phyloP scores from a whole-genome alignment of 2,113 vertebrate genomes.

The Excalfactoria chinensis region DNA sequence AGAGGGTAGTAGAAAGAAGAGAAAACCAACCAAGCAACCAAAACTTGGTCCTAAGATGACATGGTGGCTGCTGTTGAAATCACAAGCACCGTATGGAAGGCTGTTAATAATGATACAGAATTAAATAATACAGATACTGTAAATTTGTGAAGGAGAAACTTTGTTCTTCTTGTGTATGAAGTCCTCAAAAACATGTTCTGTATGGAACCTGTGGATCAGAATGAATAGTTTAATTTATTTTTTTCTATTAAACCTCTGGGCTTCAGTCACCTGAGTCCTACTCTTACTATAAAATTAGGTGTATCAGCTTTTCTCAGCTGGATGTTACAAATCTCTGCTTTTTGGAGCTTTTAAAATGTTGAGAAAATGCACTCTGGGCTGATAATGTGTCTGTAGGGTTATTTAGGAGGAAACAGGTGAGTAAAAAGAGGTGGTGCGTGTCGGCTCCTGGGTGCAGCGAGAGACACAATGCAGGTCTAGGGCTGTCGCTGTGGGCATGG shows the following conservation, averaged over 20 bases:
- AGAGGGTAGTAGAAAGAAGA: not conserved
- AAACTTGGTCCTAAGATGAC: not conserved
- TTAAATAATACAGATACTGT: not conserved
- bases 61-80: not conserved
- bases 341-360: not conserved
- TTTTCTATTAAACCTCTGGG: not conserved
- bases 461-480: fast-evolving
- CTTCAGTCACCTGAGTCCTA: not conserved
- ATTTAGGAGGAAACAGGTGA: not conserved
- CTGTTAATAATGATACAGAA: not conserved
- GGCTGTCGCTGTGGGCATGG: fast-evolving
- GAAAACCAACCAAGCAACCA: not conserved
- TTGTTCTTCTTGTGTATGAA: not conserved
- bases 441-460: fast-evolving
- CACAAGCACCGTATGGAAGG: not conserved
- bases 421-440: fast-evolving
- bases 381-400: not conserved
- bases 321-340: not conserved
- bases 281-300: not conserved
- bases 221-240: not conserved
- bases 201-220: not conserved
- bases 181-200: not conserved
- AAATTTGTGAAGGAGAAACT: not conserved
- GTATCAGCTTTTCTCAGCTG: not conserved
- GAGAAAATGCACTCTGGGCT: not conserved